A percentile compares a stretch with the other conserved stretches of the same genome.
phyloP scores from a whole-genome alignment of 2,888 invertebrate species.

The Synergus gifuensis region DNA sequence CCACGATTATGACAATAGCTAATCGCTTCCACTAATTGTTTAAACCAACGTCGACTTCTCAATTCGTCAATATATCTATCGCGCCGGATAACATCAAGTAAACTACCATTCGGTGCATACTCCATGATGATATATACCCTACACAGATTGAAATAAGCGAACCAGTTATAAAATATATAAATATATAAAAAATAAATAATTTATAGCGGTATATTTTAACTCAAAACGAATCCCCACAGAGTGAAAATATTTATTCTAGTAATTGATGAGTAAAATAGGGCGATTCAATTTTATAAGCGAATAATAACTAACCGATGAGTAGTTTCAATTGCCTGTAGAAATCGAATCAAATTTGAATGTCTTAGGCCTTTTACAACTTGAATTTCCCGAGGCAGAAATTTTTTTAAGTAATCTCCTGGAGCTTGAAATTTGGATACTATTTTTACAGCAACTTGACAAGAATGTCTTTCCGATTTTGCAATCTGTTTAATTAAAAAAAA shows the following conservation, averaged over 20 bases:
- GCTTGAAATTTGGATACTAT: constrained; percentile 91
- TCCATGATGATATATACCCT: constrained; percentile 93
- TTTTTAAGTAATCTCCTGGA: constrained; percentile 88
- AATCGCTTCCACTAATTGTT: constrained; percentile 85
- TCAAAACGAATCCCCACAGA: too few relatives aligned
- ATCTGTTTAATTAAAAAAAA: constrained; percentile 77
- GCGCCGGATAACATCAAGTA: constrained; percentile 87
- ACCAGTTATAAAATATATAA: not conserved
- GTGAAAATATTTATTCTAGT: too few relatives aligned
- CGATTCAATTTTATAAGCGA: not conserved
- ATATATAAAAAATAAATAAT: too few relatives aligned
- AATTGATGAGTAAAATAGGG: too few relatives aligned
- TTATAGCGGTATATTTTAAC: too few relatives aligned
- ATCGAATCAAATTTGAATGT: constrained; percentile 89
- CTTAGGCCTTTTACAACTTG: constrained; percentile 89
- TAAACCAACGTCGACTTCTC: constrained; percentile 85
- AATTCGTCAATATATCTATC: constrained; percentile 86
- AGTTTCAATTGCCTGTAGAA: constrained; percentile 91
- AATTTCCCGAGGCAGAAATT: constrained; percentile 90
- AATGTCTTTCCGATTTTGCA: constrained; percentile 86
- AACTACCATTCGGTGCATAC: constrained; percentile 88
- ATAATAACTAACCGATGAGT: constrained; percentile 83
- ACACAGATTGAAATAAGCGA: constrained; percentile 26
- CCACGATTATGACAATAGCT: constrained; percentile 89
- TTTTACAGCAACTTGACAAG: constrained; percentile 89